Percentiles rank a stretch among this genome's conserved stretches.
phyloP scores from a whole-genome alignment of 37 sponge, comb jelly and placozoan genomes.

The Mnemiopsis leidyi region DNA sequence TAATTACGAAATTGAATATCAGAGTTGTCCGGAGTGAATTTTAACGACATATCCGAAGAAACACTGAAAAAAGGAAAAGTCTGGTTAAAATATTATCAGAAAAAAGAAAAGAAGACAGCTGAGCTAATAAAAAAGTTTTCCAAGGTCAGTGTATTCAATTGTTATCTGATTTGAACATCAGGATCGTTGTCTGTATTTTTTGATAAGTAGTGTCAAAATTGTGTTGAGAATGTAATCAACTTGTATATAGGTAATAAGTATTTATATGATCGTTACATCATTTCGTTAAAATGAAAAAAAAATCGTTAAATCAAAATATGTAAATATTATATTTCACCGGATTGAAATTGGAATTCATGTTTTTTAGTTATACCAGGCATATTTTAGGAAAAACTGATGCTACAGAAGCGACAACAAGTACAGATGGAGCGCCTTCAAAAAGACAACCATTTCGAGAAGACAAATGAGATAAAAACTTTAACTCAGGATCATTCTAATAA shows the following conservation, averaged over 20 bases:
- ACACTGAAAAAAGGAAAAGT: constrained; percentile 27
- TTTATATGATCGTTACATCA: too few species aligned
- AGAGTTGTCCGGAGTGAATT: not conserved
- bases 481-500: not conserved
- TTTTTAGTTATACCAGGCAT: too few species aligned
- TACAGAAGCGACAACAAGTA: not conserved
- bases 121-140: not conserved
- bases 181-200: too few species aligned
- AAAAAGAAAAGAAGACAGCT: not conserved
- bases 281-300: too few species aligned
- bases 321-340: too few species aligned
- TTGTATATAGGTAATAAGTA: too few species aligned
- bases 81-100: not conserved
- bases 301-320: too few species aligned
- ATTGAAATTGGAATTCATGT: too few species aligned
- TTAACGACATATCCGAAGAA: not conserved
- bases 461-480: not conserved
- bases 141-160: constrained; percentile 25
- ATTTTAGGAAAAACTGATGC: not conserved
- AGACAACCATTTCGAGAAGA: not conserved
- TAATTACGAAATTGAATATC: too few species aligned
- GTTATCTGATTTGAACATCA: too few species aligned
- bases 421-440: not conserved
- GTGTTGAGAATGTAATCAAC: too few species aligned
- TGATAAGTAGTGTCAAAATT: too few species aligned